Percentiles rank a stretch among this genome's conserved stretches.
Evolutionary conservation across 2,888 invertebrate species (phyloP).

Genomic region (Drosophila mettleri): DNA sequence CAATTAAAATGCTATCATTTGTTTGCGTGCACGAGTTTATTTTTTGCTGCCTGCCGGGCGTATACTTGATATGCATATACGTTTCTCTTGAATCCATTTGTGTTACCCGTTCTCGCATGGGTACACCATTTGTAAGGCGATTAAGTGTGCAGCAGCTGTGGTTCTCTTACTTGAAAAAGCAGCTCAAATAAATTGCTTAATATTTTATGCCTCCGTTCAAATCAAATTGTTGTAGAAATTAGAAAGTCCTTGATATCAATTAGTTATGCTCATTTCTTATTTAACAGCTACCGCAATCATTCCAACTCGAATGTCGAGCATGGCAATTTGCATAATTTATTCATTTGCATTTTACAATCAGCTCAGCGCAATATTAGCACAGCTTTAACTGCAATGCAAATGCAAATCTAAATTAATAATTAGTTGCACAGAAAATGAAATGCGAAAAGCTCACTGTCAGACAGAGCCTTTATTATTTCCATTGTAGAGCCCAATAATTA

Average conservation of each 20-base stretch:
- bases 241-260: not conserved
- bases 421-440: constrained; percentile 22
- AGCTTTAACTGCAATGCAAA: constrained; percentile 26
- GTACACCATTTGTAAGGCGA: constrained; percentile 39
- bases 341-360: constrained; percentile 39
- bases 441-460: constrained; percentile 40
- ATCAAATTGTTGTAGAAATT: not conserved
- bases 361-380: constrained; percentile 47
- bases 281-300: not conserved
- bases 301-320: not conserved
- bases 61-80: constrained; percentile 43
- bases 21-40: constrained; percentile 22
- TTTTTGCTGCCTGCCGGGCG: constrained; percentile 37
- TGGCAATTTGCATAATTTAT: constrained; percentile 44
- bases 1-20: constrained; percentile 60
- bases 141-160: constrained; percentile 35
- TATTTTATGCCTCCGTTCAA: not conserved
- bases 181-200: not conserved
- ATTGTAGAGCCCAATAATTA: constrained; percentile 47
- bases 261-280: constrained; percentile 2
- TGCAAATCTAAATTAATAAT: constrained; percentile 42
- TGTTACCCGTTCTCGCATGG: not conserved
- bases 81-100: constrained; percentile 11
- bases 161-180: not conserved
- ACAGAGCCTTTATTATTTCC: not conserved